A percentile compares a stretch with the other conserved stretches of the same genome.
Conservation (phyloP, 1,140 invertebrate genomes). For the Caerostris darwini region DNA sequence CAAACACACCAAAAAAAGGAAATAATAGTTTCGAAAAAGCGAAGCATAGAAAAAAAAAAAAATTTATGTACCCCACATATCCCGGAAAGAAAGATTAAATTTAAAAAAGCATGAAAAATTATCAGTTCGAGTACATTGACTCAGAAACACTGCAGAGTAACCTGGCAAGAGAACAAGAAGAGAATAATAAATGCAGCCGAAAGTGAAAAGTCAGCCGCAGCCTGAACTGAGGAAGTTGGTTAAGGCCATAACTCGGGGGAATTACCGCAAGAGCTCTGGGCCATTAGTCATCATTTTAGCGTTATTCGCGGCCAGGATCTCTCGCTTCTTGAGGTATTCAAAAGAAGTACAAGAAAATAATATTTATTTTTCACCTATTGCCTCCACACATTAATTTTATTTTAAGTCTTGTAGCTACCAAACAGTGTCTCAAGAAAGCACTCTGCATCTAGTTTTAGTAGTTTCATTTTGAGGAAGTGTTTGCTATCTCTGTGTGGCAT, state of each 20-base stretch:
- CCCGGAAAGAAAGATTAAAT: too few relatives aligned
- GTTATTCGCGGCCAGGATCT: neutral
- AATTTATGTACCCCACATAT: too few relatives aligned
- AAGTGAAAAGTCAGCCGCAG: neutral
- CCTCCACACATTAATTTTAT: neutral
- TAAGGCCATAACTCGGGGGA: constrained; percentile 16
- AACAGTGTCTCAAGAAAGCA: neutral
- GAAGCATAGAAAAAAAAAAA: too few relatives aligned
- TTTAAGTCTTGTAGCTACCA: neutral
- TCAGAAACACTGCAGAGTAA: neutral
- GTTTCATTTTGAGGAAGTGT: too few relatives aligned
- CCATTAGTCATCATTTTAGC: constrained; percentile 53
- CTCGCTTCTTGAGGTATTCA: neutral
- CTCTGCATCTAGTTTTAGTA: too few relatives aligned
- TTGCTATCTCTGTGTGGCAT: too few relatives aligned
- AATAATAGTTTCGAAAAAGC: too few relatives aligned
- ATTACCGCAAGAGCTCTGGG: neutral
- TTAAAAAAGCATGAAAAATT: too few relatives aligned
- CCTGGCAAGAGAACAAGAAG: neutral
- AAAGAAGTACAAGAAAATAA: neutral
- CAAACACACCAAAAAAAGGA: too few relatives aligned
- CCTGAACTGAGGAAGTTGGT: neutral
- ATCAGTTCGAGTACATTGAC: constrained; percentile 23
- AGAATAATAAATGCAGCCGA: neutral
- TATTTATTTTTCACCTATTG: constrained; percentile 29